Evolutionary conservation across 2,113 vertebrate species (phyloP).

Genomic region (Hippocampus guttulatus): DNA sequence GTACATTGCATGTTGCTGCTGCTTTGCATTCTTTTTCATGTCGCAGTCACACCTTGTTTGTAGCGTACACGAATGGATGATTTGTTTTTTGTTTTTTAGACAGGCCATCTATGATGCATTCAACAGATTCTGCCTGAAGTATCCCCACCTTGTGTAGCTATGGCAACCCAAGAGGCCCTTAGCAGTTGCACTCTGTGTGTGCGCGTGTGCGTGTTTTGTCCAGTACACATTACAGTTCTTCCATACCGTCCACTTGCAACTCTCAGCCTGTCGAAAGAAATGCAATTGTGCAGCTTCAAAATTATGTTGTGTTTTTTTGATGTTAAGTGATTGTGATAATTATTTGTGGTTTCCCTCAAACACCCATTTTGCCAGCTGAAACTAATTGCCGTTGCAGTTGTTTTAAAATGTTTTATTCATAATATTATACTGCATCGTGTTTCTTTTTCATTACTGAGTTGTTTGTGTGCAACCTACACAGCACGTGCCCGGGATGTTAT

Average conservation of each 20-base stretch:
- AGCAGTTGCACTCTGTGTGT: not conserved
- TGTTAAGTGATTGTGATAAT: not conserved
- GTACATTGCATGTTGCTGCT: not conserved
- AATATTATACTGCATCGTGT: not conserved
- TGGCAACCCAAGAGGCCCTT: not conserved
- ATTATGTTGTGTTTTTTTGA: not conserved
- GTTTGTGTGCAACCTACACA: not conserved
- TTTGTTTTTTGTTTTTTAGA: constrained; percentile 61
- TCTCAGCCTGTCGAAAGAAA: not conserved
- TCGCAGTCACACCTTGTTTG: not conserved
- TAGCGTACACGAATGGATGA: not conserved
- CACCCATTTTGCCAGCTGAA: not conserved
- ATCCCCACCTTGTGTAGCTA: constrained; percentile 59
- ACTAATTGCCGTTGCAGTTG: not conserved
- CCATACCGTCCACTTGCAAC: not conserved
- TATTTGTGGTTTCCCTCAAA: not conserved
- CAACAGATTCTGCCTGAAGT: constrained; percentile 87
- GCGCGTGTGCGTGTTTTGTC: not conserved
- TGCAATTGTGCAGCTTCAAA: not conserved
- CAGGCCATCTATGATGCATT: constrained; percentile 94
- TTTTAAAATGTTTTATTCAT: not conserved
- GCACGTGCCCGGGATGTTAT: not conserved
- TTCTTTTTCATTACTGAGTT: not conserved
- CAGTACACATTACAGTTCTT: not conserved
- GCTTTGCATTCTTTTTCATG: no score